phyloP scores from a whole-genome alignment of 2,797 vertebrate species.

The Delichon dasypus region DNA sequence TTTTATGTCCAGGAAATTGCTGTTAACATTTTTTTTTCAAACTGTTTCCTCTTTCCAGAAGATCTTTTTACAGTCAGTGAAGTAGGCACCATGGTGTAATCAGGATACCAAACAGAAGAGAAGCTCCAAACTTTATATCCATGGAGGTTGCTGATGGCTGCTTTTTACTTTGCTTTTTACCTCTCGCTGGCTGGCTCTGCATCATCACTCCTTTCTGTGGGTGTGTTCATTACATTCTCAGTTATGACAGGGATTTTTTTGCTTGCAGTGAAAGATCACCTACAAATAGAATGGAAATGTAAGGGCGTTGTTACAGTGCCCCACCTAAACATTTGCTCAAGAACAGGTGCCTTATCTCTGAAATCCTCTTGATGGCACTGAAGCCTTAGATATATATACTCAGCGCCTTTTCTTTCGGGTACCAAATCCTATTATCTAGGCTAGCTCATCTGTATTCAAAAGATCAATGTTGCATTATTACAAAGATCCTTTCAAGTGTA shows the following conservation, averaged over 20 bases:
- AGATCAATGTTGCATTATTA: constrained; percentile 88
- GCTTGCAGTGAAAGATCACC: not conserved
- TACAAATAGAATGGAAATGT: not conserved
- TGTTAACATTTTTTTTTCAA: not conserved
- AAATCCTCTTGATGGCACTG: constrained; percentile 79
- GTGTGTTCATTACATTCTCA: not conserved
- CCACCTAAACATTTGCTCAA: not conserved
- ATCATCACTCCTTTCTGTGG: not conserved
- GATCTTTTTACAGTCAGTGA: not conserved
- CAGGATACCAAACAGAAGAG: not conserved
- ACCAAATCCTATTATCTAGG: constrained; percentile 84
- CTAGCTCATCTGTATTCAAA: constrained; percentile 88
- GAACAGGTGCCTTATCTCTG: constrained; percentile 39
- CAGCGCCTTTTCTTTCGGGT: constrained; percentile 23
- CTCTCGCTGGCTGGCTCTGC: not conserved
- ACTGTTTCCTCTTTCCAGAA: not conserved
- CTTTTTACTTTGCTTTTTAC: not conserved
- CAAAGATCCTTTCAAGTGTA: constrained; percentile 87
- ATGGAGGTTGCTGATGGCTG: not conserved
- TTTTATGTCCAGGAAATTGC: not conserved
- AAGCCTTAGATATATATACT: constrained; percentile 55
- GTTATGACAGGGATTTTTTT: not conserved
- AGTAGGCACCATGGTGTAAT: not conserved
- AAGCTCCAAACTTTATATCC: not conserved
- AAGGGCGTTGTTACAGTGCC: not conserved